Evolutionary conservation across 2,888 invertebrate species (phyloP).

Genomic region (Doris montereyensis): DNA sequence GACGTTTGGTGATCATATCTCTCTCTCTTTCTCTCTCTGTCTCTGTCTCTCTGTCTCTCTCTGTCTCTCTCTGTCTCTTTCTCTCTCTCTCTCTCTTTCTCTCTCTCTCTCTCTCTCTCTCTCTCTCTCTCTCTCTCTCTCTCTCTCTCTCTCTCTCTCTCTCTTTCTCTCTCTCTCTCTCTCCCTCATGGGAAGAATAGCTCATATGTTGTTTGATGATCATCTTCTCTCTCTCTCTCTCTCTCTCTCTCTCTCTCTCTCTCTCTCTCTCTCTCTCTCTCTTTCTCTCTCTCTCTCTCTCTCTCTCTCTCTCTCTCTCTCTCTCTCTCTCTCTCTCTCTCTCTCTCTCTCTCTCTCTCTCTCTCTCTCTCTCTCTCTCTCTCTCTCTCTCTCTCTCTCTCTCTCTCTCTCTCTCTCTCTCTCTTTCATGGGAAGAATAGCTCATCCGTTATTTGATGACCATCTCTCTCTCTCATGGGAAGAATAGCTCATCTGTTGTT

Average conservation of each 20-base stretch:
- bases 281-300: constrained; percentile 18
- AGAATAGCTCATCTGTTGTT: background rate
- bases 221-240: background rate
- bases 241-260: background rate
- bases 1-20: too few species aligned
- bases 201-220: background rate
- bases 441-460: too few species aligned
- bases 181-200: background rate
- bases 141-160: background rate
- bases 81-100: constrained; percentile 30
- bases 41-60: too few species aligned
- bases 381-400: background rate
- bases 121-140: constrained; percentile 5
- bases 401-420: background rate
- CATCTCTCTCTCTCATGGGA: background rate
- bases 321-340: background rate
- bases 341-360: background rate
- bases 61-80: too few species aligned
- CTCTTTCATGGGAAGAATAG: background rate
- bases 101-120: constrained; percentile 35
- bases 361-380: background rate
- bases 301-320: constrained; percentile 5
- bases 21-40: too few species aligned
- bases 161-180: background rate
- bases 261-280: background rate